Evolutionary conservation across 1,140 invertebrate species (phyloP).

Genomic region (Bombus sylvicola): DNA sequence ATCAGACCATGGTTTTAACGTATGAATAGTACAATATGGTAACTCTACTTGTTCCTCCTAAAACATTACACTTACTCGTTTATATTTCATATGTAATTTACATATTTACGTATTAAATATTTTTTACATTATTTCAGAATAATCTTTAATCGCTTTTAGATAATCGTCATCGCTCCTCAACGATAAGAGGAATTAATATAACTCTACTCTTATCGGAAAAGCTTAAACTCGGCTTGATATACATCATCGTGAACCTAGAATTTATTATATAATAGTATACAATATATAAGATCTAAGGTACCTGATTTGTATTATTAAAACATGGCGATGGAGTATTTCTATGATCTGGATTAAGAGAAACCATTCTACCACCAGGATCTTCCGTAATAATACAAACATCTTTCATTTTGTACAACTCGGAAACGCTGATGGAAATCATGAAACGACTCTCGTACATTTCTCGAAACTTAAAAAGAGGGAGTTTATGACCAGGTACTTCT

Average conservation of each 20-base stretch:
- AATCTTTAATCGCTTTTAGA: constrained; percentile 71
- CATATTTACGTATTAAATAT: background rate
- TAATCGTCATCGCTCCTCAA: constrained; percentile 73
- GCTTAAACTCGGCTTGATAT: constrained; percentile 72
- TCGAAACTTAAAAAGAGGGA: constrained; percentile 93
- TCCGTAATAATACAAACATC: constrained; percentile 90
- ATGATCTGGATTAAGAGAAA: constrained; percentile 85
- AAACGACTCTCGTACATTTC: constrained; percentile 93
- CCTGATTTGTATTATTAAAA: constrained; percentile 77
- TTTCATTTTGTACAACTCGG: constrained; percentile 91
- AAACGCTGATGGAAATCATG: constrained; percentile 89
- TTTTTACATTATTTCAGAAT: constrained; percentile 34
- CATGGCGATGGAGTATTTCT: constrained; percentile 84
- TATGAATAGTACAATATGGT: constrained; percentile 87
- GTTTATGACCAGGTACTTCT: constrained; percentile 89
- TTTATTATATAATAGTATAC: background rate
- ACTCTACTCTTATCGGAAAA: constrained; percentile 72
- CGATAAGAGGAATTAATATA: constrained; percentile 69
- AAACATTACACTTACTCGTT: constrained; percentile 53
- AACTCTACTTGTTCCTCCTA: constrained; percentile 83
- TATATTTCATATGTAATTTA: background rate
- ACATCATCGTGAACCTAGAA: constrained; percentile 58
- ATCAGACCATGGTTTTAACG: constrained; percentile 81
- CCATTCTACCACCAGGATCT: constrained; percentile 88
- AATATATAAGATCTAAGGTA: constrained; percentile 53